Percentiles rank a stretch among this genome's conserved stretches.
Conservation (phyloP, 1,140 invertebrate species). For the Cyclargus thomasi region DNA sequence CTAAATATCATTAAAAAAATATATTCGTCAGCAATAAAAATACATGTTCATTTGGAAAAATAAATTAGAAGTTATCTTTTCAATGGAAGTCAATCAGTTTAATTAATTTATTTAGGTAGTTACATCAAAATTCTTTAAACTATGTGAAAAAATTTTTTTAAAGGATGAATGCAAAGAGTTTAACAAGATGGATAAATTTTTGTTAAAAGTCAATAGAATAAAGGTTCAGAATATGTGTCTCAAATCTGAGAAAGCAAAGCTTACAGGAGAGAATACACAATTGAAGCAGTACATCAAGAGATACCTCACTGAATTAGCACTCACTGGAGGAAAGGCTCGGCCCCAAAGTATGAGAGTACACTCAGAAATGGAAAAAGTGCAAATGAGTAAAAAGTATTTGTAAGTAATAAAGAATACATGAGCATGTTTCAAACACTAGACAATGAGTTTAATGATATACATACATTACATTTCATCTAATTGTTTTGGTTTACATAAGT, state of each 20-base stretch:
- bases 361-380: conserved; percentile 42
- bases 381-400: conserved; percentile 22
- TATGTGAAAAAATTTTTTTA: conserved; percentile 23
- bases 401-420: conserved; percentile 2
- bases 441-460: too few species aligned
- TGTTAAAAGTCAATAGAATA: conserved; percentile 64
- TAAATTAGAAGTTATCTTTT: too few species aligned
- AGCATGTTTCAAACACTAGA: background rate
- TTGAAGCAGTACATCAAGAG: conserved; percentile 69
- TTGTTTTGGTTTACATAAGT: too few species aligned
- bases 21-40: too few species aligned
- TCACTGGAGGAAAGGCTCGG: conserved; percentile 50
- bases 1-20: too few species aligned
- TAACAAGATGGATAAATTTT: conserved; percentile 66
- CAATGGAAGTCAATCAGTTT: too few species aligned
- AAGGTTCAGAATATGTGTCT: conserved; percentile 62
- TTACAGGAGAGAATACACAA: conserved; percentile 60
- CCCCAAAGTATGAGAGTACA: conserved; percentile 55
- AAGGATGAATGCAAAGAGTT: conserved; percentile 65
- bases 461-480: too few species aligned
- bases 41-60: too few species aligned
- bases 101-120: too few species aligned
- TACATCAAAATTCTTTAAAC: too few species aligned
- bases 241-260: conserved; percentile 55
- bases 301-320: conserved; percentile 64